phyloP scores from a whole-genome alignment of 1,140 invertebrate species.

The Acromyrmex heyeri region DNA sequence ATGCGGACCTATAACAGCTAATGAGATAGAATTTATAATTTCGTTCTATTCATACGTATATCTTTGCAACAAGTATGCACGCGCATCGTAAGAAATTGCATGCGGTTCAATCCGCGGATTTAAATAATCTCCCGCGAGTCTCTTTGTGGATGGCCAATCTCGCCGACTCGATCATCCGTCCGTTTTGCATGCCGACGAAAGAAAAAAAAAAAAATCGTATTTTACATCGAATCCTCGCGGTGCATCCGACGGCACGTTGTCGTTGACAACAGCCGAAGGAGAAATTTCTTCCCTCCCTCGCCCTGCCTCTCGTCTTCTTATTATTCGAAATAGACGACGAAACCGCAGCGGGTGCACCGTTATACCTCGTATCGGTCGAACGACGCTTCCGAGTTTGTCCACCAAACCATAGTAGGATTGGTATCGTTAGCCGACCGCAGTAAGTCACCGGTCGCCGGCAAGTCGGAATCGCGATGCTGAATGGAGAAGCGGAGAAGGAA shows the following conservation, averaged over 20 bases:
- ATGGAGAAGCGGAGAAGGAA: constrained; percentile 49
- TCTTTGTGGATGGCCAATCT: constrained; percentile 65
- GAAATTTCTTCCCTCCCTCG: neutral
- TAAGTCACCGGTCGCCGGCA: constrained; percentile 52
- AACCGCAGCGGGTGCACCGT: constrained; percentile 26
- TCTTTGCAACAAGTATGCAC: neutral
- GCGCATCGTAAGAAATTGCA: constrained; percentile 24
- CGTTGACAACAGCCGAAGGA: constrained; percentile 6
- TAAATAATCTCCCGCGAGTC: constrained; percentile 71
- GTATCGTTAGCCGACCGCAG: constrained; percentile 48
- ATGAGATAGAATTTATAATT: constrained; percentile 47
- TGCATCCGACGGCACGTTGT: constrained; percentile 7
- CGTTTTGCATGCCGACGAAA: constrained; percentile 43
- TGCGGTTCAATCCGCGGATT: constrained; percentile 54
- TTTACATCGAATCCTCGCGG: constrained; percentile 17
- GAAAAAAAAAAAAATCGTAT: constrained; percentile 10
- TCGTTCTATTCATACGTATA: constrained; percentile 24
- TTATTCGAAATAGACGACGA: constrained; percentile 27
- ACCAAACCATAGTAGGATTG: constrained; percentile 52
- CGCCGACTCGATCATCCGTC: constrained; percentile 71
- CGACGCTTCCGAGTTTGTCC: constrained; percentile 51
- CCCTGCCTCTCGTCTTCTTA: neutral
- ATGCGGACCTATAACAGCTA: constrained; percentile 30
- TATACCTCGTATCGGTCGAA: constrained; percentile 39
- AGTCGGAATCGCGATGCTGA: constrained; percentile 39